Percentiles rank a stretch among this genome's conserved stretches.
Evolutionary conservation across 2,113 vertebrate species (phyloP).

Genomic region (Xiphorhynchus elegans): DNA sequence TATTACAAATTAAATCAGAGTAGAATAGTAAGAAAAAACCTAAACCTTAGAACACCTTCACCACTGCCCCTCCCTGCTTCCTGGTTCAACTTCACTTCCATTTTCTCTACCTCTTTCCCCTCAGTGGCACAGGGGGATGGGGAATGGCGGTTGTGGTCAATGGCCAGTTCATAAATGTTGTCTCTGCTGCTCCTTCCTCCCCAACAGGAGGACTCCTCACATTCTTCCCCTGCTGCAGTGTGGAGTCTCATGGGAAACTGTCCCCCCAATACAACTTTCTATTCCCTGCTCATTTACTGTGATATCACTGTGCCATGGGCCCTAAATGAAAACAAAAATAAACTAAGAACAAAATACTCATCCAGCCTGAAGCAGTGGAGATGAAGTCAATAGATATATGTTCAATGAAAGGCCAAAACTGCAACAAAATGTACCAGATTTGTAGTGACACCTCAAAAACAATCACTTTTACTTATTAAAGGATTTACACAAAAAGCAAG

Average conservation of each 20-base stretch:
- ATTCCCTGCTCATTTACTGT: not conserved
- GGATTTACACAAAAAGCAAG: not conserved
- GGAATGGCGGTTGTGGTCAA: not conserved
- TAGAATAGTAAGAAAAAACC: not conserved
- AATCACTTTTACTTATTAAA: not conserved
- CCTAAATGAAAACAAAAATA: not conserved
- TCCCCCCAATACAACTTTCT: not conserved
- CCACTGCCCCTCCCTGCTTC: not conserved
- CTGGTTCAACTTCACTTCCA: rapidly evolving
- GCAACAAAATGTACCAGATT: not conserved
- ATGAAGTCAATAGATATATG: not conserved
- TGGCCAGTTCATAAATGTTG: not conserved
- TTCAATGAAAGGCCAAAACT: not conserved
- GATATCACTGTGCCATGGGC: not conserved
- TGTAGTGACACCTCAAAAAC: not conserved
- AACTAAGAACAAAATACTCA: not conserved
- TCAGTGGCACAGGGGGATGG: not conserved
- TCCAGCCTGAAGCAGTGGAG: not conserved
- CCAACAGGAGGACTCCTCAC: not conserved
- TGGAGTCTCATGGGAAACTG: not conserved
- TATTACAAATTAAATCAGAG: not conserved
- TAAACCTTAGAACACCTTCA: not conserved
- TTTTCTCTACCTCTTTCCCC: not conserved
- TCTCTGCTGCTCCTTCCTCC: rapidly evolving
- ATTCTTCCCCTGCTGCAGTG: no score